Conservation (phyloP, 2,888 invertebrate genomes). For the Nineta flava region DNA sequence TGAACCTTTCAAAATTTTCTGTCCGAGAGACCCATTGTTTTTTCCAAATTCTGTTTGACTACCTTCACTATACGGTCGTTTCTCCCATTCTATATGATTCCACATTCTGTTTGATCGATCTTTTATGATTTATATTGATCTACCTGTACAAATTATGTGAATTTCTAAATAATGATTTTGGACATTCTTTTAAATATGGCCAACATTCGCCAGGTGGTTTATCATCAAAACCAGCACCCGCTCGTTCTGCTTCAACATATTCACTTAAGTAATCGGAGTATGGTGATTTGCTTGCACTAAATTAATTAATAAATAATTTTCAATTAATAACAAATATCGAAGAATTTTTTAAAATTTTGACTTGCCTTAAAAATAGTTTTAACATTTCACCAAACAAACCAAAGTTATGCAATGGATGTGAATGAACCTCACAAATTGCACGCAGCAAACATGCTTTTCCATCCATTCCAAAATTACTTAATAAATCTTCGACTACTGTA, state of each 20-base stretch:
- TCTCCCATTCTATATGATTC: no score
- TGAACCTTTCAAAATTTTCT: no score
- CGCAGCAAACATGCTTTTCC: constrained; percentile 68
- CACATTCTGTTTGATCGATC: neutral
- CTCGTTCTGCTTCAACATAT: constrained; percentile 65
- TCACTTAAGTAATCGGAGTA: constrained; percentile 55
- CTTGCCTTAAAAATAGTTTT: constrained; percentile 70
- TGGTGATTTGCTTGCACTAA: constrained; percentile 67
- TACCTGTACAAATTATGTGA: constrained; percentile 36
- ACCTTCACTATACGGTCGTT: no score
- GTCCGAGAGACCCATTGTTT: no score
- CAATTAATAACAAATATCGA: neutral
- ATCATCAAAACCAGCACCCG: constrained; percentile 43
- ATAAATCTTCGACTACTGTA: constrained; percentile 59
- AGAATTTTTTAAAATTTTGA: constrained; percentile 12
- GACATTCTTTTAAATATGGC: constrained; percentile 69
- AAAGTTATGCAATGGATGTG: constrained; percentile 58
- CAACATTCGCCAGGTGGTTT: constrained; percentile 60
- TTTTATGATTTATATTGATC: constrained; percentile 2
- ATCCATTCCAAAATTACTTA: constrained; percentile 64
- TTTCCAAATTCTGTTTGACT: no score
- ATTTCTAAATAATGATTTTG: constrained; percentile 59
- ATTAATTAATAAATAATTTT: neutral
- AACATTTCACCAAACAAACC: constrained; percentile 71
- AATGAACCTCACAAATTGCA: constrained; percentile 75